Conservation (phyloP, 2,888 invertebrate species). For the Anthrax anthrax region DNA sequence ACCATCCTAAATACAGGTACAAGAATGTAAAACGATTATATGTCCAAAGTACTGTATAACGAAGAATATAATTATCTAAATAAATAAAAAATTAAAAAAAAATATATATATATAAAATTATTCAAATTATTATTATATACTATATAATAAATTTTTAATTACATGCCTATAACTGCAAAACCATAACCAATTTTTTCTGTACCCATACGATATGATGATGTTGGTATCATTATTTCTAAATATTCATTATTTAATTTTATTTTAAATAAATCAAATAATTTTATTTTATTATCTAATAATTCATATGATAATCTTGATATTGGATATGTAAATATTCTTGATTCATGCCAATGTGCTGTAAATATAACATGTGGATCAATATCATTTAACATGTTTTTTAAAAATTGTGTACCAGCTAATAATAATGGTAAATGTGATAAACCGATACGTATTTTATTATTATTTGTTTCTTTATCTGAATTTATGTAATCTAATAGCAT, state of each 20-base stretch:
- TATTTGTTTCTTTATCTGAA: slow-evolving; percentile 31
- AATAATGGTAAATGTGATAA: slow-evolving; percentile 59
- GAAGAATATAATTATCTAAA: slow-evolving; percentile 17
- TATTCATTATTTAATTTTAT: slow-evolving; percentile 27
- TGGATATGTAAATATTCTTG: slow-evolving; percentile 30
- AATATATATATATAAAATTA: no score
- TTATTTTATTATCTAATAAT: slow-evolving; percentile 25
- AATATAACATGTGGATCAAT: slow-evolving; percentile 55
- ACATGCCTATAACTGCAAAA: slow-evolving; percentile 57
- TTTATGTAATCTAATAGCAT: slow-evolving; percentile 44
- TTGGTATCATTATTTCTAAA: slow-evolving; percentile 78
- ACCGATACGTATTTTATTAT: slow-evolving; percentile 37
- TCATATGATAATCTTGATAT: slow-evolving; percentile 17
- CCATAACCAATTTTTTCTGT: slow-evolving; percentile 75
- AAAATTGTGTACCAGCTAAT: slow-evolving; percentile 31
- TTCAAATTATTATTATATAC: no score
- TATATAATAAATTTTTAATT: neutral
- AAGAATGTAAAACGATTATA: slow-evolving; percentile 28
- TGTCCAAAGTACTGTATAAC: slow-evolving; percentile 31
- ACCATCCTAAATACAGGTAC: slow-evolving; percentile 26
- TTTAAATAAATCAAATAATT: slow-evolving; percentile 23
- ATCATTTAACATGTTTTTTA: slow-evolving; percentile 40
- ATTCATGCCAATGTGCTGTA: slow-evolving; percentile 51
- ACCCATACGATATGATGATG: slow-evolving; percentile 95
- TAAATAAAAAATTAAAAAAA: neutral